A percentile compares a stretch with the other conserved stretches of the same genome.
phyloP scores from a whole-genome alignment of 2,888 invertebrate genomes.

The Dermolepida albohirtum region DNA sequence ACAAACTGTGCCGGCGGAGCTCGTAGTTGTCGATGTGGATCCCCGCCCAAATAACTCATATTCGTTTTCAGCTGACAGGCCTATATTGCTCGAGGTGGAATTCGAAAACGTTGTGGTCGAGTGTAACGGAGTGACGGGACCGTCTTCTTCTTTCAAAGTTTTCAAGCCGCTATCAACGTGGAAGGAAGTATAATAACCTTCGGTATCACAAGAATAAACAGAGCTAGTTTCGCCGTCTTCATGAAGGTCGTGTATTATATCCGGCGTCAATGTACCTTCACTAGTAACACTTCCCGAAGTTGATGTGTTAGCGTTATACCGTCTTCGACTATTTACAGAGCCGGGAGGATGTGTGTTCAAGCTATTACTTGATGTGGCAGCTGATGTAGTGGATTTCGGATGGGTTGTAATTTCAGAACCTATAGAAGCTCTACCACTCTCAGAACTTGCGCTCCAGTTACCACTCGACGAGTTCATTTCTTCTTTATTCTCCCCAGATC shows the following conservation, averaged over 20 bases:
- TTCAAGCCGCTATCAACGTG: slow-evolving; percentile 95
- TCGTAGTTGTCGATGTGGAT: slow-evolving; percentile 90
- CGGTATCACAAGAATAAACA: slow-evolving; percentile 95
- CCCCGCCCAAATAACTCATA: slow-evolving; percentile 93
- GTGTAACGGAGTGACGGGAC: slow-evolving; percentile 79
- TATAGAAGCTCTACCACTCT: slow-evolving; percentile 86
- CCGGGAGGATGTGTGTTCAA: slow-evolving; percentile 75
- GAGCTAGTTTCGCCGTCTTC: slow-evolving; percentile 91
- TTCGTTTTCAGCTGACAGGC: slow-evolving; percentile 84
- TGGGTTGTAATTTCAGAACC: slow-evolving; percentile 84
- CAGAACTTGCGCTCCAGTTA: slow-evolving; percentile 95
- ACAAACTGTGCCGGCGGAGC: slow-evolving; percentile 90
- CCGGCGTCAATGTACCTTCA: slow-evolving; percentile 86
- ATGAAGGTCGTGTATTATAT: slow-evolving; percentile 82
- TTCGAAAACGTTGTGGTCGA: slow-evolving; percentile 77
- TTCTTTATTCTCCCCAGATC: slow-evolving; percentile 75
- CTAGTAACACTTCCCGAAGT: slow-evolving; percentile 87
- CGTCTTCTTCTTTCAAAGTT: slow-evolving; percentile 82
- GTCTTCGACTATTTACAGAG: slow-evolving; percentile 75
- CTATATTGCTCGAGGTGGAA: slow-evolving; percentile 77
- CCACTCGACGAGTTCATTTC: slow-evolving; percentile 92
- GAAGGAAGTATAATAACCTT: slow-evolving; percentile 98
- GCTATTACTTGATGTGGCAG: slow-evolving; percentile 78
- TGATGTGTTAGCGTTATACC: slow-evolving; percentile 76
- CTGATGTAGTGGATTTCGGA: slow-evolving; percentile 77